Conservation (phyloP, 2,888 invertebrate species). For the Chrysolina oricalcia region DNA sequence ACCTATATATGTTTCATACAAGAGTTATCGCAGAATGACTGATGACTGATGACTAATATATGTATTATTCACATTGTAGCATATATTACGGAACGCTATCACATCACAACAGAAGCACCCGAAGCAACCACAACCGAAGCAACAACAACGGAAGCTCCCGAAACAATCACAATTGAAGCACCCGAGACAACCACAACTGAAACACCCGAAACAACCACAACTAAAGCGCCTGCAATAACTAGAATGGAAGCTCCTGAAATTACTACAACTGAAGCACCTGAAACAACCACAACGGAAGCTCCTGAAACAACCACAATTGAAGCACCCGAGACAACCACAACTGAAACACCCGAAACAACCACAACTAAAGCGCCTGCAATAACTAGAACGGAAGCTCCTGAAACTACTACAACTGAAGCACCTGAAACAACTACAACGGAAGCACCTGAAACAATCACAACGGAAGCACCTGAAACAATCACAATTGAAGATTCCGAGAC, state of each 20-base stretch:
- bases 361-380: slow-evolving; percentile 18
- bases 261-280: neutral
- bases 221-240: slow-evolving; percentile 26
- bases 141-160: slow-evolving; percentile 25
- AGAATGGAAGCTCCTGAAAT: slow-evolving; percentile 20
- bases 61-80: no score
- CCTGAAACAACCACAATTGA: slow-evolving; percentile 35
- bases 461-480: slow-evolving; percentile 14
- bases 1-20: no score
- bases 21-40: no score
- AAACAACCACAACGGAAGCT: slow-evolving; percentile 29
- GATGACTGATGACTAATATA: no score
- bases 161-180: neutral
- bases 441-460: no score
- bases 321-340: slow-evolving; percentile 21
- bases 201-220: slow-evolving; percentile 29
- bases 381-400: slow-evolving; percentile 16
- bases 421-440: neutral
- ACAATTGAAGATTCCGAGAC: no score
- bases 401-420: slow-evolving; percentile 30
- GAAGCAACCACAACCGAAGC: slow-evolving; percentile 27
- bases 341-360: neutral
- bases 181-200: slow-evolving; percentile 29
- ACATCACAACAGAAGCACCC: neutral
- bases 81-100: neutral